Conservation (phyloP, 2,888 invertebrate species). For the Embidobia sp. region DNA sequence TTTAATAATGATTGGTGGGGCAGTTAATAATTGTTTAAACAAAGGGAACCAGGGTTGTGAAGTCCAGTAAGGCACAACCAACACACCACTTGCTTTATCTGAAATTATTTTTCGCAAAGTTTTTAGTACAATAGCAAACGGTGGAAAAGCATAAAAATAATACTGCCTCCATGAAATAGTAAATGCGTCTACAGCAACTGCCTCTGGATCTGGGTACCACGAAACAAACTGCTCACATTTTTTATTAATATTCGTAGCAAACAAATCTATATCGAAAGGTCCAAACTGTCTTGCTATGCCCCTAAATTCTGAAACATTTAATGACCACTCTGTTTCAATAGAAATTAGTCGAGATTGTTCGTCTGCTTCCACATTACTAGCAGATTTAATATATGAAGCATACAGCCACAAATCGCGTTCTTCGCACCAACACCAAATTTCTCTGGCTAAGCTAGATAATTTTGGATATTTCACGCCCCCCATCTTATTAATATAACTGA, state of each 20-base stretch:
- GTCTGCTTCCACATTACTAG: conserved; percentile 25
- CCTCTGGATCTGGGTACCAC: conserved; percentile 55
- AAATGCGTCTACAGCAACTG: conserved; percentile 61
- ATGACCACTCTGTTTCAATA: conserved; percentile 31
- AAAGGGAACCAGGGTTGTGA: conserved; percentile 64
- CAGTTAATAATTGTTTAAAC: conserved; percentile 8
- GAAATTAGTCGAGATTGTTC: conserved; percentile 16
- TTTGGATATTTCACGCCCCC: conserved; percentile 16
- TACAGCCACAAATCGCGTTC: conserved; percentile 11
- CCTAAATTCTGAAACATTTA: not conserved
- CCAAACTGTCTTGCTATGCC: conserved; percentile 9
- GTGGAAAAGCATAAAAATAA: conserved; percentile 63
- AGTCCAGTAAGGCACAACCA: conserved; percentile 66
- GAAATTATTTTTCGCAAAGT: conserved; percentile 53
- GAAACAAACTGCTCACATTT: conserved; percentile 64
- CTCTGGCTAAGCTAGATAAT: not conserved
- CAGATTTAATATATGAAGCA: conserved; percentile 40
- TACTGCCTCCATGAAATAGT: conserved; percentile 47
- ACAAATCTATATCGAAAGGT: conserved; percentile 58
- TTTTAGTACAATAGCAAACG: conserved; percentile 61
- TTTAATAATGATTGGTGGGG: not conserved
- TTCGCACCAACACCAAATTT: conserved; percentile 46
- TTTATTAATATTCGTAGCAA: conserved; percentile 56
- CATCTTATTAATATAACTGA: conserved; percentile 49
- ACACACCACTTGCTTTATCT: conserved; percentile 42